Percentiles rank a stretch among this genome's conserved stretches.
These are phyloP conservation scores for Lutjanus erythropterus DNA, from an alignment of 2,113 vertebrate species.

Conservation along the genomic window DNA sequence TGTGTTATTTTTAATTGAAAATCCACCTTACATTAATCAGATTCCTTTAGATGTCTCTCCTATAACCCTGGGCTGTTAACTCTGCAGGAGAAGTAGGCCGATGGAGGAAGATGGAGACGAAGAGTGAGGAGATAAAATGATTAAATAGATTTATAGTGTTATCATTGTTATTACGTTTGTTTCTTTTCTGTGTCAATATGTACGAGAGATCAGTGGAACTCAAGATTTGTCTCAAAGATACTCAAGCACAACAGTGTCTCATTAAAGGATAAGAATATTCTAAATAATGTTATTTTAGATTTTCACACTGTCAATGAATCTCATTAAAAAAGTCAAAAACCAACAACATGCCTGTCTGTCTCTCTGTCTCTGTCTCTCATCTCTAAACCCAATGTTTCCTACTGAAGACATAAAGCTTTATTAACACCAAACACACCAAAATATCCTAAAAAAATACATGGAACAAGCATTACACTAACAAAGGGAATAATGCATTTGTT, in stretches of 20 bases:
- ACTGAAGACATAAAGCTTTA: neutral
- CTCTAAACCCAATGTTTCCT: too few species aligned
- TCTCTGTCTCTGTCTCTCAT: too few species aligned
- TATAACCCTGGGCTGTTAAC: neutral
- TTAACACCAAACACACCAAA: too few species aligned
- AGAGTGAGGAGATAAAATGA: neutral
- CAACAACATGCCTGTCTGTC: too few species aligned
- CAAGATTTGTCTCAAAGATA: neutral
- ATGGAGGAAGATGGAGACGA: neutral
- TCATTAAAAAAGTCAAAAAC: too few species aligned
- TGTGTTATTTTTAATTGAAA: slow-evolving; percentile 16
- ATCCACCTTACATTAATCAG: slow-evolving; percentile 14
- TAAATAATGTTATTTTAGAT: neutral
- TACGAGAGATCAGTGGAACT: neutral
- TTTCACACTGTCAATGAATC: neutral
- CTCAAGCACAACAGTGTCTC: neutral
- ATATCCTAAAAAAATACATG: too few species aligned
- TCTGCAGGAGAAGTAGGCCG: neutral
- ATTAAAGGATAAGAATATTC: neutral
- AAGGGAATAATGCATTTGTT: neutral
- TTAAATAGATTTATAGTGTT: neutral
- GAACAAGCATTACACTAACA: too few species aligned
- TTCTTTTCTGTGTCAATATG: neutral
- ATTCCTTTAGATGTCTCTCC: slow-evolving; percentile 1
- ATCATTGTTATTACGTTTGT: neutral